Conservation (phyloP, 2,888 invertebrate species). For the Camptogramma bilineatum region DNA sequence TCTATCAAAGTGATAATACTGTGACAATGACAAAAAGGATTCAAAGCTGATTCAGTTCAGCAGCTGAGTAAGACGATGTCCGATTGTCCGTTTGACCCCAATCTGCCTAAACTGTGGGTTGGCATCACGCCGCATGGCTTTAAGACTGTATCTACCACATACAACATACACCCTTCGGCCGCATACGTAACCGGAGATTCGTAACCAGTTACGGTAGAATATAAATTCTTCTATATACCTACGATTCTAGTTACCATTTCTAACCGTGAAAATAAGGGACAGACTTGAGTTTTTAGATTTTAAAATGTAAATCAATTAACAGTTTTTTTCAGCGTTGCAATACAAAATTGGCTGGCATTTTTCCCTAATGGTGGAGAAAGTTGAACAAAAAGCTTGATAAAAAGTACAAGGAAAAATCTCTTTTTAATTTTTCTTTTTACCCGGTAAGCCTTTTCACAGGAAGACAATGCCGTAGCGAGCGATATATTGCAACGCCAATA, state of each 20-base stretch:
- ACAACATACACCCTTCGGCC: no score
- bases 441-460: slow-evolving; percentile 8
- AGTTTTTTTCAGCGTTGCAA: background rate
- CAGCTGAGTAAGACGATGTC: background rate
- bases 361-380: background rate
- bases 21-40: background rate
- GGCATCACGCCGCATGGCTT: background rate
- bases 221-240: no score
- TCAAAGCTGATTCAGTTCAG: background rate
- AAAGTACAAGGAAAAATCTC: slow-evolving; percentile 3
- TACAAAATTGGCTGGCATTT: background rate
- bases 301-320: background rate
- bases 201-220: no score
- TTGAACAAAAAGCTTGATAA: slow-evolving; percentile 1
- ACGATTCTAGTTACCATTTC: no score
- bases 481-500: slow-evolving; percentile 22
- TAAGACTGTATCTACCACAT: background rate
- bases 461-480: slow-evolving; percentile 17
- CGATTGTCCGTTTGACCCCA: background rate
- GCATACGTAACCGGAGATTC: no score
- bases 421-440: slow-evolving; percentile 6
- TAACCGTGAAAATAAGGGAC: no score
- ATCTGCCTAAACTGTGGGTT: background rate
- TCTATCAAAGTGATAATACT: background rate
- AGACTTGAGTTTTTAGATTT: background rate